Conservation (phyloP, 2,888 invertebrate genomes). For the Lepetodrilus schrolli region DNA sequence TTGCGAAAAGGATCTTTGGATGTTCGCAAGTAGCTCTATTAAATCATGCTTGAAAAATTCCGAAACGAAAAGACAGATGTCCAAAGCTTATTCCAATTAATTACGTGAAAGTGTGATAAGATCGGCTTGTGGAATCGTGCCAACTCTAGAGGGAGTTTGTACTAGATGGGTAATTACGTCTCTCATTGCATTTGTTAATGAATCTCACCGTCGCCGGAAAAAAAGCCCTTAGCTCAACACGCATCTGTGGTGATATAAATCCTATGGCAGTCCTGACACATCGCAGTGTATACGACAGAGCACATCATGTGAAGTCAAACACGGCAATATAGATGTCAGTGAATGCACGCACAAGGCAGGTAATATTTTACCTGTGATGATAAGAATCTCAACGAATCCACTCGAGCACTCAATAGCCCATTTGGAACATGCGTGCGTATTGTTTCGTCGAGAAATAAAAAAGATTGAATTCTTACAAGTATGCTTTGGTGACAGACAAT, state of each 20-base stretch:
- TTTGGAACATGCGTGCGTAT: too few species aligned
- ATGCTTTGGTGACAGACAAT: too few species aligned
- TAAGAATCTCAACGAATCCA: too few species aligned
- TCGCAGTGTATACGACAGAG: too few species aligned
- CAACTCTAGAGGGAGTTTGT: background rate
- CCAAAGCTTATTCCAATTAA: slow-evolving; percentile 20
- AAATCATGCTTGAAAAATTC: slow-evolving; percentile 21
- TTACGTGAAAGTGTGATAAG: slow-evolving; percentile 15
- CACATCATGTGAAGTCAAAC: too few species aligned
- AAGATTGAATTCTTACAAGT: too few species aligned
- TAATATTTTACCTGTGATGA: too few species aligned
- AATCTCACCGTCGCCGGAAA: background rate
- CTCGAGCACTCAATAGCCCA: too few species aligned
- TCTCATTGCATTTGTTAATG: slow-evolving; percentile 23
- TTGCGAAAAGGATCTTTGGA: background rate
- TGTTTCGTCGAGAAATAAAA: too few species aligned
- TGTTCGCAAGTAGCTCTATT: slow-evolving; percentile 14
- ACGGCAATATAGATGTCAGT: too few species aligned
- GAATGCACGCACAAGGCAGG: too few species aligned
- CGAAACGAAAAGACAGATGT: slow-evolving; percentile 26
- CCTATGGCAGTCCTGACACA: too few species aligned
- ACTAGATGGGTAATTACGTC: slow-evolving; percentile 11
- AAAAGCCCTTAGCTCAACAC: background rate
- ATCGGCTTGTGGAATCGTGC: slow-evolving; percentile 1
- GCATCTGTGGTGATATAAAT: background rate